Evolutionary conservation across 2,113 vertebrate genomes (phyloP), one percentile per base, ranked within the genome.

Genomic region (Ondatra zibethicus): DNA sequence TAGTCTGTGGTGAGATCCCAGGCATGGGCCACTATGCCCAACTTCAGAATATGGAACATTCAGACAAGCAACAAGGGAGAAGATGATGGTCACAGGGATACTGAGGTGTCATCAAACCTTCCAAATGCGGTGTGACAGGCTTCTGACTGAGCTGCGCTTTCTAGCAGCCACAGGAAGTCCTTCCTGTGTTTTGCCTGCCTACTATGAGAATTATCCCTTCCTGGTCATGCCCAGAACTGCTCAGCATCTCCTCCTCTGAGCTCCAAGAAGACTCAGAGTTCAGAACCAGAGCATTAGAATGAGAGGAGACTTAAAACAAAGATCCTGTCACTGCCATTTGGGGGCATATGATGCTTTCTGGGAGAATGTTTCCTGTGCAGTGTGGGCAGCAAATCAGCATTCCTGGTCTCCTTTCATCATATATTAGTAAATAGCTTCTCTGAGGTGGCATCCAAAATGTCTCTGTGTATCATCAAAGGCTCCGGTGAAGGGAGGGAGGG

Each of bases 1-100:
- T 19, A 39, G 50, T 52, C 36, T 31, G 50, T 42, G 25, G 9
- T 58, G 2, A 39, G 50, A 73, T 42, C 7, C 11, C 36, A 73
- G 87, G 87, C 68, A 55, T 88, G 13, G 39, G 36, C 1, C 36
- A 88, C 14, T 2, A 58, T 45, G 36, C 25, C 36, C 66, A n/a
- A 14, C 23, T 95, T 4, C 17, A 94, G 90, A 92, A 93, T 42
- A 66, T 11, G 7, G 63, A 95, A 42, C 47, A 95, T 47, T 45
- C 86, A 92, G 89, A 33, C 10, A 52, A 27, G 11, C 11, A n/a
- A 19, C 68, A 76, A 0, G 14, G 8, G 21, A 72, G 11, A 75
- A 39, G 45, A 92, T 47, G 55, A 77, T 66, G 33, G 17, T 58
- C 31, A 36, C 4, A 11, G 5, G n/a, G 19, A 11, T n/a, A 68